phyloP scores from a whole-genome alignment of 2,888 invertebrate species.

The Drosophila prostipennis region DNA sequence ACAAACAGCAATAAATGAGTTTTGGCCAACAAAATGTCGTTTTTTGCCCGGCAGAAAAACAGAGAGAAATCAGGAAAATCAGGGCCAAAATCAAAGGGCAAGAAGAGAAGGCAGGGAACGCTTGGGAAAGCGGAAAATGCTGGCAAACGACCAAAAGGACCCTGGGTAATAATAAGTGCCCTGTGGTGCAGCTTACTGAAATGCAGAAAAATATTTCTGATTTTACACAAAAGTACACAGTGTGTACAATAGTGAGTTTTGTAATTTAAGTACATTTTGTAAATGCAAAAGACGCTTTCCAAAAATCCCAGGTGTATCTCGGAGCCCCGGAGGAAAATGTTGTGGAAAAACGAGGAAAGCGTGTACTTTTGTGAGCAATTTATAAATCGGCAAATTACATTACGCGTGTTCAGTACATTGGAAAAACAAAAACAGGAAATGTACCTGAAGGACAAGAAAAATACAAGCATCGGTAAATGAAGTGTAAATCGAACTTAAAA shows the following conservation, averaged over 20 bases:
- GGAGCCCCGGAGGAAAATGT: slow-evolving; percentile 13
- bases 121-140: slow-evolving; percentile 3
- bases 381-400: slow-evolving; percentile 78
- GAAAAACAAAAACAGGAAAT: slow-evolving; percentile 20
- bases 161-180: slow-evolving; percentile 40
- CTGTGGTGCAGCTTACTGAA: slow-evolving; percentile 47
- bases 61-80: not conserved
- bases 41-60: slow-evolving; percentile 5
- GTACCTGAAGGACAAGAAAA: slow-evolving; percentile 2
- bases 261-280: slow-evolving; percentile 42
- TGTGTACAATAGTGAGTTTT: slow-evolving; percentile 16
- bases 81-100: slow-evolving; percentile 4
- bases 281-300: slow-evolving; percentile 47
- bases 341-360: not conserved
- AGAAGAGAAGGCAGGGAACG: slow-evolving; percentile 3
- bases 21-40: slow-evolving; percentile 17
- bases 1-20: slow-evolving; percentile 30
- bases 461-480: slow-evolving; percentile 50
- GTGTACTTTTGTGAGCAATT: slow-evolving; percentile 67
- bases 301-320: slow-evolving; percentile 17
- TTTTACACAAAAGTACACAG: slow-evolving; percentile 4
- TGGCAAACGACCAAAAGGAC: slow-evolving; percentile 3
- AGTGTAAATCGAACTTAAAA: slow-evolving; percentile 70
- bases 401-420: slow-evolving; percentile 76
- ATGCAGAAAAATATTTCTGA: slow-evolving; percentile 15